Conservation (phyloP, 2,888 invertebrate genomes). For the Chymomyza caudatula region DNA sequence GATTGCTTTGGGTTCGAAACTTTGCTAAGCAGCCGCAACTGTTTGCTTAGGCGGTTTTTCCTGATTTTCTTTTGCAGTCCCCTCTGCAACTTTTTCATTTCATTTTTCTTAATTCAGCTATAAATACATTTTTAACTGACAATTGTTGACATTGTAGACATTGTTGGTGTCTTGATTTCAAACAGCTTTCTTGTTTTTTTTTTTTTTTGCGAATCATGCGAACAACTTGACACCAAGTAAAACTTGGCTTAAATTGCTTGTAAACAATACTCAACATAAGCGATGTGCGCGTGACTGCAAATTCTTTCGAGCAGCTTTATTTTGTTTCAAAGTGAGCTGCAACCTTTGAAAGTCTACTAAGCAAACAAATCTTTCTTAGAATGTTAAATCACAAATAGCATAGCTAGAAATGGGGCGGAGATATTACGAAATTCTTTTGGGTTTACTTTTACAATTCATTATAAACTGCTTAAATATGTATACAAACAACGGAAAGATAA, state of each 20-base stretch:
- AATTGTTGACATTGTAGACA: slow-evolving; percentile 64
- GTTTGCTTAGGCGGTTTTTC: slow-evolving; percentile 37
- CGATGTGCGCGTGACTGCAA: neutral
- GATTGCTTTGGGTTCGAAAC: slow-evolving; percentile 38
- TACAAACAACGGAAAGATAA: no score
- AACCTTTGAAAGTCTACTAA: neutral
- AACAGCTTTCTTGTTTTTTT: slow-evolving; percentile 55
- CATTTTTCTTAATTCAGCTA: slow-evolving; percentile 30
- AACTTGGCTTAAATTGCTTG: slow-evolving; percentile 32
- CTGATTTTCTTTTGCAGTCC: neutral
- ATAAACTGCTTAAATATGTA: no score
- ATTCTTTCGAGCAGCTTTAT: neutral
- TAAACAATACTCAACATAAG: neutral
- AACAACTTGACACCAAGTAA: slow-evolving; percentile 53
- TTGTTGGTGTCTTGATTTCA: slow-evolving; percentile 52
- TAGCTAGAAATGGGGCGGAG: no score
- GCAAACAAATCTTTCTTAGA: no score
- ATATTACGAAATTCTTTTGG: no score
- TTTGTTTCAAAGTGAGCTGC: neutral
- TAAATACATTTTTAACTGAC: slow-evolving; percentile 60
- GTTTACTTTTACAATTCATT: no score
- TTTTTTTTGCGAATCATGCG: slow-evolving; percentile 30
- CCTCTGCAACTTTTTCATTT: neutral
- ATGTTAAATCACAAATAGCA: no score
- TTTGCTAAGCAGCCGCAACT: slow-evolving; percentile 49